Evolutionary conservation across 1,140 invertebrate genomes (phyloP).

Genomic region (Calliopsis andreniformis): DNA sequence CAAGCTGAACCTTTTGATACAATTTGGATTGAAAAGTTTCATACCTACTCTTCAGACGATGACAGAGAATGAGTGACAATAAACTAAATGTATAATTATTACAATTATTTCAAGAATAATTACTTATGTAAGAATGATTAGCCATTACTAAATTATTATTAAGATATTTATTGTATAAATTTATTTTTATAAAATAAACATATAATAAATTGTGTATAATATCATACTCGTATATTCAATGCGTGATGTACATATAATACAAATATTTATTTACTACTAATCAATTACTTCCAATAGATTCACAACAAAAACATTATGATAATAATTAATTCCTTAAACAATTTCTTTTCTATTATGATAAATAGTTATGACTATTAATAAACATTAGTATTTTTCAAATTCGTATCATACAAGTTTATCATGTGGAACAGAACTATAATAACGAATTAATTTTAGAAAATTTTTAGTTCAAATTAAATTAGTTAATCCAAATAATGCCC

Average conservation of each 20-base stretch:
- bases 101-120: background rate
- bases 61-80: background rate
- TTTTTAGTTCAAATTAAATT: too few species aligned
- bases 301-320: background rate
- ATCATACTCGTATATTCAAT: constrained; percentile 7
- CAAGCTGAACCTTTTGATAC: constrained; percentile 21
- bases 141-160: constrained; percentile 2
- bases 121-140: background rate
- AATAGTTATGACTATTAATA: background rate
- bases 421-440: background rate
- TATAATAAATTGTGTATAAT: constrained; percentile 9
- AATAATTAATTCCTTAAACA: constrained; percentile 28
- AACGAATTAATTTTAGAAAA: background rate
- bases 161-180: constrained; percentile 2
- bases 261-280: background rate
- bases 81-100: background rate
- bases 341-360: background rate
- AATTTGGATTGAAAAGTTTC: constrained; percentile 34
- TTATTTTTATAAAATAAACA: constrained; percentile 37
- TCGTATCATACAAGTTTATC: background rate
- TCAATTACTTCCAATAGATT: background rate
- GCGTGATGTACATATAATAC: constrained; percentile 6
- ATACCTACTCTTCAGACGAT: background rate
- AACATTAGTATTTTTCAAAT: background rate
- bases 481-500: too few species aligned